Base-by-base conservation (phyloP, 1,140 invertebrate genomes). In the Globodera ellingtonae region DNA sequence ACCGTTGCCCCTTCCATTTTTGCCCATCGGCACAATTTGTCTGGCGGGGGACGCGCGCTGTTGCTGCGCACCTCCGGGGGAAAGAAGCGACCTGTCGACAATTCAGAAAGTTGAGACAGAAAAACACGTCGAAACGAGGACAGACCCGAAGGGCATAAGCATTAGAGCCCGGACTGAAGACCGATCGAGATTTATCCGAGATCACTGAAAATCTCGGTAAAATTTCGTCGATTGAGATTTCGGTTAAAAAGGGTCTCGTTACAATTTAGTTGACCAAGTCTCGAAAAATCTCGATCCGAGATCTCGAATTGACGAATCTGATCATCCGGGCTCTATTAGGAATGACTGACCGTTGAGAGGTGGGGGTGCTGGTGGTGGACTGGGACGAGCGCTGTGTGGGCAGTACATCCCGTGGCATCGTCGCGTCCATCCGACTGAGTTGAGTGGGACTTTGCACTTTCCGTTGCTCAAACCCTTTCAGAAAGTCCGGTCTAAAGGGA, bases 41-140 rank as follows among this genome's bases (percentile, higher is more conserved):
- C 69, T 56, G 44, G 50, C 52, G 47, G 78, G 78, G 21, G 78
- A 79, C 10, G 78, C 56, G 62, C 78, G 70, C 52, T 66, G 56
- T 21, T 75, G 74, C n/a, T 62, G 52, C 6, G 21, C 10, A 24
- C 6, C 73, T 24, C 35, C 52, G 3, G 74, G 52, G 13, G 74
- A 75, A 44, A 65, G 52, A 62, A 75, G 74, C 44, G 67, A 70
- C 13, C 67, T 70, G 67, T 13, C 35, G 35, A 13, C 56, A 62
- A 18, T 62, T 62, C 50, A 7, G 4, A 52, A 7, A 52, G 7
- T 52, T 13, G 50, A 0, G 50, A 44, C n/a, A 69, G 9, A 18
- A 44, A 69, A 69, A 15, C 9, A 44, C 8, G 66, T 69, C 21
- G 66, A 69, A 3, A 44, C 8, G 9, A 69, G 10, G n/a, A 21